These are phyloP conservation scores for Brachyopa scutellaris DNA, from an alignment of 2,888 invertebrate species.

Conservation along the genomic window DNA sequence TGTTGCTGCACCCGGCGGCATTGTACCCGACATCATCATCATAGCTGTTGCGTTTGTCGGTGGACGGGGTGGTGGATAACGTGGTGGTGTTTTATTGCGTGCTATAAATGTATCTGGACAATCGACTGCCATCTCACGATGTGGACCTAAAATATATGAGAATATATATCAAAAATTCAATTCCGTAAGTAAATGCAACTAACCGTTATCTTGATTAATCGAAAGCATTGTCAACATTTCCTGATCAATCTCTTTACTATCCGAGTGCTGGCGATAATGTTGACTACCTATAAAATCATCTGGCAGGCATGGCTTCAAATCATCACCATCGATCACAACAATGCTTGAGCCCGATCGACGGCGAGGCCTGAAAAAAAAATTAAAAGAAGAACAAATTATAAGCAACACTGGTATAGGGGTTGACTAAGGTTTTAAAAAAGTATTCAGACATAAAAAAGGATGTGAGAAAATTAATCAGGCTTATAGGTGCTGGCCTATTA, in stretches of 20 bases:
- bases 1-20: slow-evolving; percentile 45
- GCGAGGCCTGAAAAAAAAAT: slow-evolving; percentile 85
- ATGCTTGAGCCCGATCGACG: slow-evolving; percentile 91
- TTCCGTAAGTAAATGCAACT: slow-evolving; percentile 73
- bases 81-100: slow-evolving; percentile 94
- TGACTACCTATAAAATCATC: slow-evolving; percentile 83
- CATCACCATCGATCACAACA: slow-evolving; percentile 90
- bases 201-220: slow-evolving; percentile 85
- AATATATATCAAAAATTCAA: background rate
- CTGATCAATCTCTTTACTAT: slow-evolving; percentile 83
- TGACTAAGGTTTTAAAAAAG: too few relatives aligned
- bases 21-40: slow-evolving; percentile 49
- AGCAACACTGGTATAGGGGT: too few relatives aligned
- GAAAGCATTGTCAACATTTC: slow-evolving; percentile 91
- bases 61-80: slow-evolving; percentile 92
- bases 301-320: slow-evolving; percentile 84
- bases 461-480: too few relatives aligned
- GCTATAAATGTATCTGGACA: slow-evolving; percentile 97
- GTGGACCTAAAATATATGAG: slow-evolving; percentile 86
- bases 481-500: too few relatives aligned
- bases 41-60: slow-evolving; percentile 76
- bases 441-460: too few relatives aligned
- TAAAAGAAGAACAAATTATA: background rate
- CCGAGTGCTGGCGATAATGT: slow-evolving; percentile 83
- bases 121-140: slow-evolving; percentile 99